Evolutionary conservation across 2,888 invertebrate genomes (phyloP).

Genomic region (Brenthis ino): DNA sequence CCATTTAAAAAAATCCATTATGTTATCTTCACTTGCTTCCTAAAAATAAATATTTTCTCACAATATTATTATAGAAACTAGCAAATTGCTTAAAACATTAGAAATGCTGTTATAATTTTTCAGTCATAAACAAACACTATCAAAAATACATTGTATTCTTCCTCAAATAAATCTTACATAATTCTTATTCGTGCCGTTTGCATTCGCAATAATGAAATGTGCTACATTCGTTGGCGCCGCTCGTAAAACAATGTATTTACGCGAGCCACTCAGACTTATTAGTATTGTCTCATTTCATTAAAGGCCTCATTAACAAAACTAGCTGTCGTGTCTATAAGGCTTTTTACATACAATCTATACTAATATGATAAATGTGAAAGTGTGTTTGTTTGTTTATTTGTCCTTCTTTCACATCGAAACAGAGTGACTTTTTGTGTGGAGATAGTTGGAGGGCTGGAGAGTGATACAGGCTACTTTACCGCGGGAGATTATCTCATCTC

Average conservation of each 20-base stretch:
- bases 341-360: slow-evolving; percentile 7
- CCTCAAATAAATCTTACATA: slow-evolving; percentile 20
- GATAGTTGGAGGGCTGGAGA: too few species aligned
- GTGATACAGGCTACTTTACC: too few species aligned
- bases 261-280: slow-evolving; percentile 47
- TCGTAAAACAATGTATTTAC: slow-evolving; percentile 49
- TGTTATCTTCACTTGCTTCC: too few species aligned
- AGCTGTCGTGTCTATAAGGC: slow-evolving; percentile 23
- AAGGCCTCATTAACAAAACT: slow-evolving; percentile 51
- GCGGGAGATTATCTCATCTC: too few species aligned
- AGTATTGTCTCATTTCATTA: slow-evolving; percentile 61
- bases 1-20: too few species aligned
- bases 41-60: too few species aligned
- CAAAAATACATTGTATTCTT: slow-evolving; percentile 12
- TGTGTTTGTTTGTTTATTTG: too few species aligned
- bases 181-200: slow-evolving; percentile 22
- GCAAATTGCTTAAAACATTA: too few species aligned
- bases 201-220: slow-evolving; percentile 26
- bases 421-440: too few species aligned
- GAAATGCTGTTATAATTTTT: background rate
- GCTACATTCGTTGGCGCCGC: slow-evolving; percentile 49
- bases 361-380: too few species aligned
- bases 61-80: too few species aligned
- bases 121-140: slow-evolving; percentile 4
- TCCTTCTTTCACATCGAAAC: too few species aligned